Percentiles rank a stretch among this genome's conserved stretches.
phyloP scores from a whole-genome alignment of 1,140 invertebrate genomes.

The Drosophila azteca region DNA sequence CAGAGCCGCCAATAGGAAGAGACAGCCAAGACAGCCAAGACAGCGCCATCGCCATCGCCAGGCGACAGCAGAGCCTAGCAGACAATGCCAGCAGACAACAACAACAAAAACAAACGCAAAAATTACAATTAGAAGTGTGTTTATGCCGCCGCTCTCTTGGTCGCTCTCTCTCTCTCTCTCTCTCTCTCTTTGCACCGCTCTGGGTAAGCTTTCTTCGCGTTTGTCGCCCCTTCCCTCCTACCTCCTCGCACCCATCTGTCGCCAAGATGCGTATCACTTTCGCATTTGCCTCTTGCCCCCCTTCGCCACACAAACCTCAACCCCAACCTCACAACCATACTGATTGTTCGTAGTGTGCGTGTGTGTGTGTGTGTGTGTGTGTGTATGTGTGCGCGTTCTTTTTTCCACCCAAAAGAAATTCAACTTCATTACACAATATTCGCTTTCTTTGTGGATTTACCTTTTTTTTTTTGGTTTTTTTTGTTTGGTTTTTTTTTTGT shows the following conservation, averaged over 20 bases:
- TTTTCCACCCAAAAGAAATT: constrained; percentile 37
- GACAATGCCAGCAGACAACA: constrained; percentile 46
- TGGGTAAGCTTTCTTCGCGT: too few species aligned
- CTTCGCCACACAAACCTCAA: neutral
- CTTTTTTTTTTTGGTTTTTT: constrained; percentile 49
- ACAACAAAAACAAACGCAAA: too few species aligned
- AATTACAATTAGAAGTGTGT: constrained; percentile 70
- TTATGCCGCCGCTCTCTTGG: constrained; percentile 42
- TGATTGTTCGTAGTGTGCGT: neutral
- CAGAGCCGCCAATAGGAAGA: too few species aligned
- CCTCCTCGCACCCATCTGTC: neutral
- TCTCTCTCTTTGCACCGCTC: neutral
- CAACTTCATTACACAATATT: constrained; percentile 78
- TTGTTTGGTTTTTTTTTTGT: constrained; percentile 45
- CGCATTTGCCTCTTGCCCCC: constrained; percentile 24
- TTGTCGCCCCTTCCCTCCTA: neutral
- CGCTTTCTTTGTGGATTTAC: constrained; percentile 33
- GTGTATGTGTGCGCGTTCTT: constrained; percentile 12
- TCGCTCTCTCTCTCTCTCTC: neutral
- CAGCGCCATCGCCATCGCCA: too few species aligned
- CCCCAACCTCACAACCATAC: too few species aligned
- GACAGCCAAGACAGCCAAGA: too few species aligned
- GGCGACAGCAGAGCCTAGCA: neutral
- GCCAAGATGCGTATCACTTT: constrained; percentile 43
- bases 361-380: constrained; percentile 9